Base-by-base conservation (phyloP, 1,140 invertebrate species). In the Proales similis region DNA sequence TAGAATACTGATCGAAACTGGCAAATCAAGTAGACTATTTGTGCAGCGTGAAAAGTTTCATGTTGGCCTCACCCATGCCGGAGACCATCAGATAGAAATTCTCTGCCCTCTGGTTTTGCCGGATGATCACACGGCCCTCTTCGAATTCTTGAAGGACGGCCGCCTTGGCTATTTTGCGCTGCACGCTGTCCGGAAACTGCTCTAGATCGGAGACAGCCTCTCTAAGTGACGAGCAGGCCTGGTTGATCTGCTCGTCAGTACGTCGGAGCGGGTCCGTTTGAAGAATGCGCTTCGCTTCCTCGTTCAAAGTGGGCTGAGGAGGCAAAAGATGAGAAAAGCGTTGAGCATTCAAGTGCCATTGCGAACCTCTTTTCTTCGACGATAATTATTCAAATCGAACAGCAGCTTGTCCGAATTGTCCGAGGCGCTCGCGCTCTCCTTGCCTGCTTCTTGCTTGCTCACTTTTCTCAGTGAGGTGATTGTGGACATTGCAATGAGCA, bases 31-130 rank as follows among this genome's bases (percentile, higher is more conserved):
- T n/a, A n/a, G n/a, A n/a, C n/a, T n/a, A n/a, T n/a, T n/a, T n/a
- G n/a, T n/a, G n/a, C n/a, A n/a, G n/a, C n/a, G n/a, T n/a, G n/a
- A n/a, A n/a, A n/a, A 26, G 20, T 42, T 57, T 22, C 32, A 19
- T 57, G 39, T 24, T 57, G 39, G 11, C 7, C 2, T 2, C 26
- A 27, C 11, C 72, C 64, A 69, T 67, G 12, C 74, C 74, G 2
- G 73, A 71, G 0, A 76, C 48, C 30, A 76, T 72, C 61, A 76
- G 73, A 65, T 76, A 76, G 60, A 74, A 76, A 63, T 75, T 75
- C 48, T 72, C 71, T 7, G 74, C 74, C 43, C 66, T 67, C 63
- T 76, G 74, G n/a, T 73, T 73, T 48, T 76, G 71, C 26, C 74
- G 66, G 26, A 76, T 75, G 32, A 76, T 74, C 3, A 74, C 69